Evolutionary conservation across 2,113 vertebrate species (phyloP).

Genomic region (Cyphomyrus plagiostoma): DNA sequence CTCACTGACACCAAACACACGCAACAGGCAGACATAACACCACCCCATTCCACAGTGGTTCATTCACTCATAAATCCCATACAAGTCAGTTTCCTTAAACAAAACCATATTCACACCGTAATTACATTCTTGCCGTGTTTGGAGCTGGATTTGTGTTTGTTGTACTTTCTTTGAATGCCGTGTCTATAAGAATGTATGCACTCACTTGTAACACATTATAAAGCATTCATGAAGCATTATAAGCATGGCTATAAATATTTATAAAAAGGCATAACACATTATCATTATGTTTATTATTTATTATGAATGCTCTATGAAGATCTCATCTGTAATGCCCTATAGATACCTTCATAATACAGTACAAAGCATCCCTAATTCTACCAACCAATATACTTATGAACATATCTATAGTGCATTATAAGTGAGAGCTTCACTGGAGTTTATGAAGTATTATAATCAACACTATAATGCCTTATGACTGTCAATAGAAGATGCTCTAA

Average conservation of each 20-base stretch:
- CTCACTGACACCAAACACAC: background rate
- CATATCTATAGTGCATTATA: background rate
- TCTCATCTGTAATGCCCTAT: background rate
- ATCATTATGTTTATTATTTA: background rate
- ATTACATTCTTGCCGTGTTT: background rate
- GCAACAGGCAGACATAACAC: background rate
- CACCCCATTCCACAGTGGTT: background rate
- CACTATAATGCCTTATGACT: background rate
- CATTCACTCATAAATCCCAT: background rate
- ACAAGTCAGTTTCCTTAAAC: background rate
- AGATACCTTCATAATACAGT: background rate
- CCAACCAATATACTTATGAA: background rate
- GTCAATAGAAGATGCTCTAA: background rate
- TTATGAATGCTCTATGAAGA: background rate
- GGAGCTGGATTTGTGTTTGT: background rate
- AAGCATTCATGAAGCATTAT: background rate
- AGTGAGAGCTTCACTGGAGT: background rate
- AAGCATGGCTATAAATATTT: background rate
- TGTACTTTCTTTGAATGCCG: background rate
- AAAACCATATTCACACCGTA: background rate
- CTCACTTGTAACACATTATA: background rate
- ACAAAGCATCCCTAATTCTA: background rate
- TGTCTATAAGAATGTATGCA: background rate
- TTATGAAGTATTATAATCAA: background rate
- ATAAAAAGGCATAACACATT: background rate